These are phyloP conservation scores for Nomada flava DNA, from an alignment of 2,888 invertebrate genomes.

Conservation along the genomic window DNA sequence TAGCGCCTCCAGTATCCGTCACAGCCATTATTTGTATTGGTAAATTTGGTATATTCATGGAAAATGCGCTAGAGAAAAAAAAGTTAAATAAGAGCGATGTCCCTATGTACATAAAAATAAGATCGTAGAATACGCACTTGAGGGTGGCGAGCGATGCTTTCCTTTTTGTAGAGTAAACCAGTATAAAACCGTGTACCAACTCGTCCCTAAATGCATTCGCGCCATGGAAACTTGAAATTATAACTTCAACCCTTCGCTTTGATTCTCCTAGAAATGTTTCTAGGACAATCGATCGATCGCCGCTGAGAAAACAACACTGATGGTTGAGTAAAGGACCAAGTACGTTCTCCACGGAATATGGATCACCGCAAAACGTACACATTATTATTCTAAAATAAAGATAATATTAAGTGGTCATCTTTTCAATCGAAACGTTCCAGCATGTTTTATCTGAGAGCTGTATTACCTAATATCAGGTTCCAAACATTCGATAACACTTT, in stretches of 20 bases:
- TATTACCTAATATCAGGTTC: constrained; percentile 92
- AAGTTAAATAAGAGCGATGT: neutral
- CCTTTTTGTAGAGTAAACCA: constrained; percentile 97
- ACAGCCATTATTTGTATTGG: constrained; percentile 97
- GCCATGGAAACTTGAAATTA: constrained; percentile 97
- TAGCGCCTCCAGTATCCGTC: constrained; percentile 95
- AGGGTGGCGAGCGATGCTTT: constrained; percentile 97
- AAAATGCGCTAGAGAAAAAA: constrained; percentile 90
- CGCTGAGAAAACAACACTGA: constrained; percentile 93
- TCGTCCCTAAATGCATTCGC: constrained; percentile 96
- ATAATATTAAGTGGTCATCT: neutral
- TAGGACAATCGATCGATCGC: constrained; percentile 94
- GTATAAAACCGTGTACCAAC: constrained; percentile 96
- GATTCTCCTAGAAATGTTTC: constrained; percentile 97
- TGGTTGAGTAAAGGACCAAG: constrained; percentile 94
- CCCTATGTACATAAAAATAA: neutral
- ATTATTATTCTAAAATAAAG: constrained; percentile 90
- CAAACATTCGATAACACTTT: constrained; percentile 91
- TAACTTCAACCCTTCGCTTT: constrained; percentile 95
- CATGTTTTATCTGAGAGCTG: neutral
- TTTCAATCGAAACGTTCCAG: neutral
- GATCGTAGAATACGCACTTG: constrained; percentile 86
- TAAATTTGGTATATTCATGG: constrained; percentile 95
- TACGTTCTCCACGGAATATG: constrained; percentile 95
- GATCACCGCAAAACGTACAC: constrained; percentile 98